phyloP scores from a whole-genome alignment of 2,888 invertebrate species.

The Drosophila suboccidentalis region DNA sequence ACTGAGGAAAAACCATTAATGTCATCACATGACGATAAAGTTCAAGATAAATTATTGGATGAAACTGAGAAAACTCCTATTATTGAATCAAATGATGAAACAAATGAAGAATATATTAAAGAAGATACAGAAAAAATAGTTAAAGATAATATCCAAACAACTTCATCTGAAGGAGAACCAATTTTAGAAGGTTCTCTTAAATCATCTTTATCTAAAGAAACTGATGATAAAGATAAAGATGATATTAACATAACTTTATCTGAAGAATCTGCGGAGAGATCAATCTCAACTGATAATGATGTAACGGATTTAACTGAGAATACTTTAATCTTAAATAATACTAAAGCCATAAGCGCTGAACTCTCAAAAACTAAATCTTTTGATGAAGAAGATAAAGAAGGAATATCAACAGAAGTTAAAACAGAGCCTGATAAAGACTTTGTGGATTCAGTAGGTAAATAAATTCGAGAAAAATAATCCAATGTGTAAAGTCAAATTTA shows the following conservation, averaged over 20 bases:
- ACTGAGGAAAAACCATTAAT: neutral
- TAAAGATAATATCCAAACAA: neutral
- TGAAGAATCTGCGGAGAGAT: neutral
- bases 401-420: neutral
- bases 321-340: neutral
- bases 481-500: too few species aligned
- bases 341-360: neutral
- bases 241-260: neutral
- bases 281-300: neutral
- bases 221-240: neutral
- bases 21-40: neutral
- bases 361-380: neutral
- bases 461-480: neutral
- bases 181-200: neutral
- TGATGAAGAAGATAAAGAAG: neutral
- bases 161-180: neutral
- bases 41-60: neutral
- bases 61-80: neutral
- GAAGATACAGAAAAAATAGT: neutral
- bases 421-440: neutral
- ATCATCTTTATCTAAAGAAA: neutral
- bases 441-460: constrained; percentile 4
- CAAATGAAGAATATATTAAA: neutral
- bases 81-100: neutral
- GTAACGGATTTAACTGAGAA: neutral